Conservation (phyloP, 2,113 vertebrate genomes). For the Gadus chalcogrammus region DNA sequence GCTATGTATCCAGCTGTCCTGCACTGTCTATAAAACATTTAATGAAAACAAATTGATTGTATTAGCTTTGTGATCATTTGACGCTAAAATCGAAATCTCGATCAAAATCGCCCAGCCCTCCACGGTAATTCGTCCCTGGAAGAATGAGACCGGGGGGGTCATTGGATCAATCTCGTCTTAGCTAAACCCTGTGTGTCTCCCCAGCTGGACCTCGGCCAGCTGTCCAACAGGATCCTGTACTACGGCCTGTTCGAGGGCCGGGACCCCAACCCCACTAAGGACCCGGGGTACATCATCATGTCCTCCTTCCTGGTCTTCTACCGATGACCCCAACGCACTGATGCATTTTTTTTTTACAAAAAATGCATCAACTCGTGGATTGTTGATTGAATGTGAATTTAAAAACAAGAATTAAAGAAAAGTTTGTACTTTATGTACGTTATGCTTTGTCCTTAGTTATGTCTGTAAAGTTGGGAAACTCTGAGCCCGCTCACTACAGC, state of each 20-base stretch:
- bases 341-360: background rate
- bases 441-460: background rate
- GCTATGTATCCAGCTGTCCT: too few species aligned
- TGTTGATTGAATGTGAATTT: background rate
- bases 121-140: too few species aligned
- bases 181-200: conserved; percentile 1
- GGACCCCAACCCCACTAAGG: conserved; percentile 65
- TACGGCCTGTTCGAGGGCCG: conserved; percentile 67
- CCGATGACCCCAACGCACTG: conserved; percentile 44
- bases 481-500: too few species aligned
- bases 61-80: too few species aligned
- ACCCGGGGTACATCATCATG: conserved; percentile 75
- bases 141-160: too few species aligned
- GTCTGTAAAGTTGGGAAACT: conserved; percentile 2
- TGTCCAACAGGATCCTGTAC: conserved; percentile 68
- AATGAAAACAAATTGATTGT: too few species aligned
- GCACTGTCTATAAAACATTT: too few species aligned
- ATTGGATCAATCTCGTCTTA: background rate
- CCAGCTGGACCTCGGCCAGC: conserved; percentile 60
- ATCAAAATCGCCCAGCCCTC: too few species aligned
- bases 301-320: conserved; percentile 76
- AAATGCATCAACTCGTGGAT: background rate
- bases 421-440: background rate
- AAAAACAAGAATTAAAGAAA: background rate
- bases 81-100: too few species aligned